These are phyloP conservation scores for Brassicogethes aeneus DNA, from an alignment of 2,888 invertebrate species.

Conservation along the genomic window DNA sequence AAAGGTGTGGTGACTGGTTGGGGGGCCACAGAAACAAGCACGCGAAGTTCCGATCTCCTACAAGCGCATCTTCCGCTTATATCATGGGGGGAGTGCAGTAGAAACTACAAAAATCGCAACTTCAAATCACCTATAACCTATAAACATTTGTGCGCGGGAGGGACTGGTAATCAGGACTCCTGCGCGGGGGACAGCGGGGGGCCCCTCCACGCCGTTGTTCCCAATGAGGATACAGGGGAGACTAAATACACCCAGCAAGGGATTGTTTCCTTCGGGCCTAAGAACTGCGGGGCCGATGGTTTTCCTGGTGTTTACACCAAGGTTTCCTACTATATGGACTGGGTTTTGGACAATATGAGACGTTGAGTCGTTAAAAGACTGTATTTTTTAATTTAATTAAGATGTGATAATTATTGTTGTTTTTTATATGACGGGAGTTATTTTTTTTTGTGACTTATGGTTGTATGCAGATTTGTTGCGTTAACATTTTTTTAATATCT, in stretches of 20 bases:
- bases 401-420: neutral
- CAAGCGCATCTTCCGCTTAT: constrained; percentile 40
- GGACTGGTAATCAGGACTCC: constrained; percentile 48
- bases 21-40: constrained; percentile 55
- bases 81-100: constrained; percentile 29
- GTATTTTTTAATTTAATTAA: too few relatives aligned
- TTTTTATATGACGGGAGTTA: too few relatives aligned
- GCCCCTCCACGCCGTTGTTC: constrained; percentile 44
- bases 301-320: constrained; percentile 65
- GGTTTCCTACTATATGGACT: constrained; percentile 52
- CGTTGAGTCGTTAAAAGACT: neutral
- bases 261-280: constrained; percentile 46
- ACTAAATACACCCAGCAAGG: constrained; percentile 47
- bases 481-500: too few relatives aligned
- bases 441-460: too few relatives aligned
- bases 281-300: constrained; percentile 40
- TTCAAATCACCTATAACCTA: constrained; percentile 19
- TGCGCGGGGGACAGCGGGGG: constrained; percentile 64
- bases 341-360: constrained; percentile 54
- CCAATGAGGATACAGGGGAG: constrained; percentile 33
- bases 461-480: too few relatives aligned
- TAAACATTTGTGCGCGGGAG: constrained; percentile 57
- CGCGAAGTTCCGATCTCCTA: constrained; percentile 32
- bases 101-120: constrained; percentile 21
- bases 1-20: constrained; percentile 62